Conservation (phyloP, 2,797 vertebrate genomes). For the Lacerta agilis region DNA sequence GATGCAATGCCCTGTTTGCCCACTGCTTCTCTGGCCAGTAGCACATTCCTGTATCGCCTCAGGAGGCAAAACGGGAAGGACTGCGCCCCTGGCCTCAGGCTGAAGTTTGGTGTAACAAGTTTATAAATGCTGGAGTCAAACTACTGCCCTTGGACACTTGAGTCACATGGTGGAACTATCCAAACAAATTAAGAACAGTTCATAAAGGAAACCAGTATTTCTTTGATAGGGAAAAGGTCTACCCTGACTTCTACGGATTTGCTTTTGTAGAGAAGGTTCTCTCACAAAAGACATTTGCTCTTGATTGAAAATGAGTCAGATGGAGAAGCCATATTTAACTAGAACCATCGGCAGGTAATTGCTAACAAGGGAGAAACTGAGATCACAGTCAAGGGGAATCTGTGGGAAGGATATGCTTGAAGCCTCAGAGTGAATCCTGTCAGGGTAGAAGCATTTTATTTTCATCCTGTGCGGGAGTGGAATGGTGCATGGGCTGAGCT, state of each 20-base stretch:
- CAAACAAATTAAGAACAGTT: background rate
- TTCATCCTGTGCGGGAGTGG: constrained; percentile 74
- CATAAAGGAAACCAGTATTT: background rate
- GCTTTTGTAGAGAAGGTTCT: background rate
- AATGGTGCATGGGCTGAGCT: constrained; percentile 74
- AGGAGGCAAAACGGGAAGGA: no score
- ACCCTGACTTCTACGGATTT: background rate
- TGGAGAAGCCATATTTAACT: background rate
- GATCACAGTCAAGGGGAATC: constrained; percentile 32
- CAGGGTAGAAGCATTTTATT: constrained; percentile 79
- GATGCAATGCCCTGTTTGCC: no score
- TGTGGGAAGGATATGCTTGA: constrained; percentile 65
- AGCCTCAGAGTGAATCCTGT: constrained; percentile 71
- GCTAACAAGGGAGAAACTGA: constrained; percentile 21
- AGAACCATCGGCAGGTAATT: constrained; percentile 35
- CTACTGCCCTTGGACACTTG: background rate
- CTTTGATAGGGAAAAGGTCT: background rate
- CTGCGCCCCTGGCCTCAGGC: no score
- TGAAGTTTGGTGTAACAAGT: background rate
- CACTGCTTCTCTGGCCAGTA: no score
- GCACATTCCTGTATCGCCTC: no score
- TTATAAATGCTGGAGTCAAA: background rate
- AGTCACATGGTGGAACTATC: no score
- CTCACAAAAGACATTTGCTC: background rate
- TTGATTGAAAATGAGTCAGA: background rate